These are phyloP conservation scores for Dasypogon diadema DNA, from an alignment of 2,888 invertebrate genomes.

Conservation along the genomic window DNA sequence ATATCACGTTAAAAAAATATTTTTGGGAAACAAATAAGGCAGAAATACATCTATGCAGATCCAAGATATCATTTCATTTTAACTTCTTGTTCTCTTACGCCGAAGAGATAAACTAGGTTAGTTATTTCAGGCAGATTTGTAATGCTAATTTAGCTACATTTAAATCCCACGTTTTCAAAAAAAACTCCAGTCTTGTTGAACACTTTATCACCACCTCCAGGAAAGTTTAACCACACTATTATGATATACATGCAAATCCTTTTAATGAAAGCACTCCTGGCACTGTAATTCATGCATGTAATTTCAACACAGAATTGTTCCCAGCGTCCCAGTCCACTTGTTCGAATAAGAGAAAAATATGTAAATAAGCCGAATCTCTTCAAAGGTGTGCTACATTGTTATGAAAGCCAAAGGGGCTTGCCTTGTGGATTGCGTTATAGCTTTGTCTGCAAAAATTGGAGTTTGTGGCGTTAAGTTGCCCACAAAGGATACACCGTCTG, in stretches of 20 bases:
- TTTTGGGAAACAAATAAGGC: too few species aligned
- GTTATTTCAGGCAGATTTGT: not conserved
- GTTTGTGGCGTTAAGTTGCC: constrained; percentile 13
- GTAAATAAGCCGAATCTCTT: constrained; percentile 4
- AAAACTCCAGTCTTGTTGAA: not conserved
- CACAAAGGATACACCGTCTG: not conserved
- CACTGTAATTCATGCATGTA: not conserved
- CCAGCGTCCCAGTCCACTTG: not conserved
- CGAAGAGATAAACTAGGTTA: too few species aligned
- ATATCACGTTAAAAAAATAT: too few species aligned
- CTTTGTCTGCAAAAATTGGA: constrained; percentile 39
- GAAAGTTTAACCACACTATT: not conserved
- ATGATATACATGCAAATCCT: not conserved
- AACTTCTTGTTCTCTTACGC: too few species aligned
- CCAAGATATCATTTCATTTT: too few species aligned
- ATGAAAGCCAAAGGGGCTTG: too few species aligned
- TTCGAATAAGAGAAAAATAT: not conserved
- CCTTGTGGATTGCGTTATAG: constrained; percentile 5
- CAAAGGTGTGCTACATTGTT: constrained; percentile 23
- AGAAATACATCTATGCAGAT: too few species aligned
- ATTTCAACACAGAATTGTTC: not conserved
- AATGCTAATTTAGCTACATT: not conserved
- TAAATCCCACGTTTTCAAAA: not conserved
- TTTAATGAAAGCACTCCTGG: not conserved
- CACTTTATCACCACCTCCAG: not conserved